Evolutionary conservation across 1,140 invertebrate genomes (phyloP), one percentile per base, ranked within the genome.

Genomic region (Brachionus koreanus): DNA sequence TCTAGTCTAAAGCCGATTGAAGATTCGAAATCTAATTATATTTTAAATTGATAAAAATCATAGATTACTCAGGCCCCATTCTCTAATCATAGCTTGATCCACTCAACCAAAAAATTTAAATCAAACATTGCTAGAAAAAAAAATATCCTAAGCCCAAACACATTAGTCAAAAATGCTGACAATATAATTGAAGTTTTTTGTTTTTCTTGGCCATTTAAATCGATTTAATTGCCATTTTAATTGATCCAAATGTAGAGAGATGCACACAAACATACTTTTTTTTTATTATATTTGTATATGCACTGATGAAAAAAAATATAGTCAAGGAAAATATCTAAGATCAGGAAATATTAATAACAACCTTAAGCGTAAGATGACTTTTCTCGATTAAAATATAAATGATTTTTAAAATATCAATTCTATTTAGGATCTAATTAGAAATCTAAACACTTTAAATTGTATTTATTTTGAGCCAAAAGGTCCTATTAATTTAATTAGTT

Each of bases 271-370:
- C 49, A 57, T 25, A 57, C 49, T 7, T 19, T 25, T 57, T 19
- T 57, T 57, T 19, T 57, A 29, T n/a, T 52, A 52, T 6, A 49
- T 52, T 52, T 57, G 16, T 57, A 57, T 19, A 33, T 37, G 9
- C 63, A 33, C 33, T 65, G 33, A 10, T 46, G n/a, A 65, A 37
- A 33, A 65, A n/a, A n/a, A 65, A 65, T 65, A 5, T 65, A 37
- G 12, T n/a, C 33, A 12, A 33, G 33, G 33, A 65, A 33, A 65
- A 65, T 33, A 65, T 65, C n/a, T 3, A 65, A 23, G 65, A 69
- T 69, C 33, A 69, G 65, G 65, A 69, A 69, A 69, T 43, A 67
- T 9, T 69, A 39, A 69, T 69, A 69, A 69, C 35, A 69, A 69
- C 65, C 65, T 69, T 12, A 39, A 69, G 65, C 65, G 16, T 69